These are phyloP conservation scores for Philypnodon macrostomus DNA, from an alignment of 2,797 vertebrate species.

Conservation along the genomic window DNA sequence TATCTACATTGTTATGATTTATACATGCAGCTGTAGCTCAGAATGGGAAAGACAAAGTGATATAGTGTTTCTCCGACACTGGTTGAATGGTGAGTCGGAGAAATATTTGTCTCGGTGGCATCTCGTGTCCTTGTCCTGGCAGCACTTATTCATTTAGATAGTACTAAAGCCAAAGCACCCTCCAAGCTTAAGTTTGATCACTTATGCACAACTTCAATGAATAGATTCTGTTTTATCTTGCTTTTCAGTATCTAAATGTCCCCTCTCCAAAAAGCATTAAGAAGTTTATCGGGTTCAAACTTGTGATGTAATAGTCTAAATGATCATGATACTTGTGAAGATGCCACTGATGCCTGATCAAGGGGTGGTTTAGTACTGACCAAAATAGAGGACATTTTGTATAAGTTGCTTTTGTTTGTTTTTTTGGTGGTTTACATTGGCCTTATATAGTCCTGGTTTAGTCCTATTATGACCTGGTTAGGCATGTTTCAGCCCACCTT, in stretches of 20 bases:
- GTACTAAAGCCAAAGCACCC: constrained; percentile 12
- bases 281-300: not conserved
- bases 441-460: too few species aligned
- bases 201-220: not conserved
- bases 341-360: too few species aligned
- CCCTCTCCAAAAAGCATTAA: not conserved
- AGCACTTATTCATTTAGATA: constrained; percentile 24
- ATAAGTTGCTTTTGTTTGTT: too few species aligned
- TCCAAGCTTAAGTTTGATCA: not conserved
- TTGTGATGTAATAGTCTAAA: constrained; percentile 5
- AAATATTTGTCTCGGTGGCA: constrained; percentile 18
- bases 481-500: too few species aligned
- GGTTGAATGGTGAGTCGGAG: constrained; percentile 28
- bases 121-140: constrained; percentile 24
- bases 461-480: too few species aligned
- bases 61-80: constrained; percentile 25
- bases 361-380: too few species aligned
- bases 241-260: not conserved
- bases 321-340: constrained; percentile 1
- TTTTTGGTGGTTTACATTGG: too few species aligned
- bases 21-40: constrained; percentile 48
- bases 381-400: too few species aligned
- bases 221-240: constrained; percentile 4
- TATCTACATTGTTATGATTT: constrained; percentile 51
- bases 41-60: constrained; percentile 37